These are phyloP conservation scores for Dorcus hopei DNA, from an alignment of 2,888 invertebrate genomes.

Conservation along the genomic window DNA sequence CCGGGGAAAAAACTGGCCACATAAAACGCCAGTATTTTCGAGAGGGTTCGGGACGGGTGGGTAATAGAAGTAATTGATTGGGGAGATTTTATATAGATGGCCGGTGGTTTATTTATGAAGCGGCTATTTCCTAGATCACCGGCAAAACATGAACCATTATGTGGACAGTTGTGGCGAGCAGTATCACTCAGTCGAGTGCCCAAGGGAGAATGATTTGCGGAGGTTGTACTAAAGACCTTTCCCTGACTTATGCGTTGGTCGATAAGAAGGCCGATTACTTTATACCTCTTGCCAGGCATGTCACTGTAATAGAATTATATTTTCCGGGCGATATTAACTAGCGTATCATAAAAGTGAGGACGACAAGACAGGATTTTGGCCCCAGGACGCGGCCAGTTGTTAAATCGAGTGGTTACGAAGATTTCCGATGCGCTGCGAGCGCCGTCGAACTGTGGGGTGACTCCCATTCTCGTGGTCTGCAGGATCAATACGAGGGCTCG, in stretches of 20 bases:
- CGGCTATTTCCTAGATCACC: slow-evolving; percentile 44
- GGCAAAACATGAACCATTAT: slow-evolving; percentile 41
- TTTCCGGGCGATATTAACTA: slow-evolving; percentile 17
- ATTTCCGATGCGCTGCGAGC: slow-evolving; percentile 38
- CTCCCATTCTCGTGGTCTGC: slow-evolving; percentile 43
- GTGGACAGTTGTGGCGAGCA: slow-evolving; percentile 40
- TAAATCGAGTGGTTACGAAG: slow-evolving; percentile 39
- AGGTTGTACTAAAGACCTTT: slow-evolving; percentile 35
- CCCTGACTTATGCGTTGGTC: slow-evolving; percentile 22
- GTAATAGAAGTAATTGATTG: slow-evolving; percentile 41
- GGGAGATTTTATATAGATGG: slow-evolving; percentile 40
- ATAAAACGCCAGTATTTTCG: not conserved
- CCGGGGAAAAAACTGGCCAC: not conserved
- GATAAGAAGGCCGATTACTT: slow-evolving; percentile 16
- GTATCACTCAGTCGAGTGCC: slow-evolving; percentile 34
- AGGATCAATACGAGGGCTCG: slow-evolving; percentile 44
- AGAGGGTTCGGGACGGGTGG: not conserved
- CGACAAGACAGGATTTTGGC: slow-evolving; percentile 30
- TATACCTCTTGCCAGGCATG: slow-evolving; percentile 9
- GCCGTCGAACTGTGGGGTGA: slow-evolving; percentile 37
- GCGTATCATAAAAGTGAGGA: slow-evolving; percentile 21
- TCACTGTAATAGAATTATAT: slow-evolving; percentile 20
- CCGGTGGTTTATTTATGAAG: slow-evolving; percentile 44
- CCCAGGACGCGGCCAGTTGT: slow-evolving; percentile 32
- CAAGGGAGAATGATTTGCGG: slow-evolving; percentile 37